Evolutionary conservation across 2,888 invertebrate genomes (phyloP).

Genomic region (Tachina fera): DNA sequence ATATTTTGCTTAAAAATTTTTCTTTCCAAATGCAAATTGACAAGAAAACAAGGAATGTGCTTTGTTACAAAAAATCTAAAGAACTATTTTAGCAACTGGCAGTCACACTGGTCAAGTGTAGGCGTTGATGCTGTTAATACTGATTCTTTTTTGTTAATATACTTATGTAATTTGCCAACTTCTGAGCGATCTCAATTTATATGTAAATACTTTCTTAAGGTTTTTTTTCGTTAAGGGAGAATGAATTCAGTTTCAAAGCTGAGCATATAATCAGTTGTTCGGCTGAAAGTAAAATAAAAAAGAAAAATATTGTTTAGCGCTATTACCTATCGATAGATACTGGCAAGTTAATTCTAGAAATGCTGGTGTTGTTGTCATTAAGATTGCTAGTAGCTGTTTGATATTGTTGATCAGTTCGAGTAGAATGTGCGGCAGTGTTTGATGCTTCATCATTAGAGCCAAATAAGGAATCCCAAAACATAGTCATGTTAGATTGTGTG

Average conservation of each 20-base stretch:
- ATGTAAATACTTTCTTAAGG: conserved; percentile 5
- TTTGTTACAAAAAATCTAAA: background rate
- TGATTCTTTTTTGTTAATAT: background rate
- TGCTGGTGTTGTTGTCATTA: conserved; percentile 41
- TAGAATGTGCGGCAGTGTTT: conserved; percentile 42
- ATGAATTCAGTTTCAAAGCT: conserved; percentile 22
- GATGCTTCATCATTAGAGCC: conserved; percentile 53
- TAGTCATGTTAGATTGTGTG: conserved; percentile 58
- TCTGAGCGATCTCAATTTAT: conserved; percentile 2
- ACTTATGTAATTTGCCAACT: conserved; percentile 31
- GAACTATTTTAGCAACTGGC: background rate
- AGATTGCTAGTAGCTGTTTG: background rate
- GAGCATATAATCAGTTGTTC: conserved; percentile 42
- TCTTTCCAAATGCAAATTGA: conserved; percentile 31
- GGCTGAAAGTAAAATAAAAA: conserved; percentile 60
- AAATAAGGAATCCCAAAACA: conserved; percentile 68
- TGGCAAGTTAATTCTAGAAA: conserved; percentile 25
- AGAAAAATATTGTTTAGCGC: conserved; percentile 34
- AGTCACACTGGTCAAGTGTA: background rate
- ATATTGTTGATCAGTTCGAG: conserved; percentile 28
- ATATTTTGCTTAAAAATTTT: conserved; percentile 74
- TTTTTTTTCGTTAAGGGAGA: background rate
- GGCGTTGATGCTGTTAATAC: background rate
- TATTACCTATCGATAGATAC: conserved; percentile 63
- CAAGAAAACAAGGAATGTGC: background rate